Percentiles rank a stretch among this genome's conserved stretches.
These are phyloP conservation scores for Episyrphus balteatus DNA, from an alignment of 1,140 invertebrate species.

Conservation along the genomic window DNA sequence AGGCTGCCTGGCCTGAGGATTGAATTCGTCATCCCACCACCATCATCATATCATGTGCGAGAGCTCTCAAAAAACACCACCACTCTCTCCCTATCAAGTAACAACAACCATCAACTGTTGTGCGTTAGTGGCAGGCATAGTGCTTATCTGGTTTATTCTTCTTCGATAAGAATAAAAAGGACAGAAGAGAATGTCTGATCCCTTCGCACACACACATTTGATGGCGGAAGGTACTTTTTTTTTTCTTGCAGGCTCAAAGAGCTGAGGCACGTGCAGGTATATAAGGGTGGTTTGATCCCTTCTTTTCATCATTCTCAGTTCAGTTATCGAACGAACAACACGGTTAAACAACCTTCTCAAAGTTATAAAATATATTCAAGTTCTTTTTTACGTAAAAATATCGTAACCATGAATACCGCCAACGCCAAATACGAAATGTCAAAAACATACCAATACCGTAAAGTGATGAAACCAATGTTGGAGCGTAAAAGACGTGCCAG, in stretches of 20 bases:
- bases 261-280: constrained; percentile 32
- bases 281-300: constrained; percentile 24
- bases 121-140: constrained; percentile 17
- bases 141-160: constrained; percentile 14
- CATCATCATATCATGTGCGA: constrained; percentile 12
- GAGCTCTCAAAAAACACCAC: constrained; percentile 16
- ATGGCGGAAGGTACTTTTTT: background rate
- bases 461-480: constrained; percentile 92
- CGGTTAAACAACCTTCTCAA: background rate
- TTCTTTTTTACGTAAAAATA: constrained; percentile 3
- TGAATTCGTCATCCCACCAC: constrained; percentile 8
- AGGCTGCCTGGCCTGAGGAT: constrained; percentile 2
- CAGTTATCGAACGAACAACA: constrained; percentile 7
- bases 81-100: constrained; percentile 13
- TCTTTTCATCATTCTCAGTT: constrained; percentile 28
- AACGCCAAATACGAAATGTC: constrained; percentile 42
- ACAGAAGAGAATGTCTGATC: constrained; percentile 10
- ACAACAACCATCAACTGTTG: constrained; percentile 12
- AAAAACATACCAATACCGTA: constrained; percentile 82
- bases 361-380: constrained; percentile 3
- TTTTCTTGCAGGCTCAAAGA: background rate
- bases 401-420: constrained; percentile 10
- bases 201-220: background rate
- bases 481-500: constrained; percentile 86
- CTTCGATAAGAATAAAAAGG: constrained; percentile 12